phyloP scores from a whole-genome alignment of 2,888 invertebrate genomes.

The Drosophila anceps region DNA sequence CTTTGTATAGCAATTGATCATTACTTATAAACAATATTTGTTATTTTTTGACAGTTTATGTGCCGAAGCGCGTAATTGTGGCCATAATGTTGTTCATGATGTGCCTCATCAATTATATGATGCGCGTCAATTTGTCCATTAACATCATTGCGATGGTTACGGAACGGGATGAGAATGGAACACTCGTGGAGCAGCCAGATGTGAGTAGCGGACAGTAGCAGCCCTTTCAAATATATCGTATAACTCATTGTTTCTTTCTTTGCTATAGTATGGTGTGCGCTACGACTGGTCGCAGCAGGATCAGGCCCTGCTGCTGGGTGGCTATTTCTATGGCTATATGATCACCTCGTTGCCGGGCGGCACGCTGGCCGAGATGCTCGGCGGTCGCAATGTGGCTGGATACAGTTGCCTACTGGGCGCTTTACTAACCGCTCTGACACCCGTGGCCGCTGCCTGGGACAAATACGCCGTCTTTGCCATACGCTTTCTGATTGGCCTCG shows the following conservation, averaged over 20 bases:
- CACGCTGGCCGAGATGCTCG: constrained; percentile 88
- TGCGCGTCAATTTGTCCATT: constrained; percentile 91
- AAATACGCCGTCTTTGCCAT: constrained; percentile 87
- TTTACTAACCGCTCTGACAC: constrained; percentile 87
- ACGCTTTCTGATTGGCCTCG: constrained; percentile 88
- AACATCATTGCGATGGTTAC: constrained; percentile 91
- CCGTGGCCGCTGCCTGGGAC: constrained; percentile 87
- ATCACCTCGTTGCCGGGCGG: constrained; percentile 89
- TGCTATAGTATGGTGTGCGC: constrained; percentile 85
- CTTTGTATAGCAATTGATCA: background rate
- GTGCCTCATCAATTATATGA: constrained; percentile 90
- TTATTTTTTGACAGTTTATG: constrained; percentile 82
- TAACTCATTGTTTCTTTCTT: background rate
- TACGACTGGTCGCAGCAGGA: constrained; percentile 88
- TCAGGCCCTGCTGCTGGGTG: constrained; percentile 88
- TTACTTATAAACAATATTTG: constrained; percentile 24
- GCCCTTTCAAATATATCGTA: background rate
- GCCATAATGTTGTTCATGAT: constrained; percentile 91
- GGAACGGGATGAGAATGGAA: constrained; percentile 81
- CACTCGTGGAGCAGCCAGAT: constrained; percentile 77
- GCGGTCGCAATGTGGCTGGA: constrained; percentile 88
- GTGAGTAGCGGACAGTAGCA: constrained; percentile 68
- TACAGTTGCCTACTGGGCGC: constrained; percentile 85
- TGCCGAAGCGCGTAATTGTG: constrained; percentile 87
- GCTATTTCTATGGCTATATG: constrained; percentile 90